phyloP scores from a whole-genome alignment of 2,113 vertebrate species.

The Thalassoma bifasciatum region DNA sequence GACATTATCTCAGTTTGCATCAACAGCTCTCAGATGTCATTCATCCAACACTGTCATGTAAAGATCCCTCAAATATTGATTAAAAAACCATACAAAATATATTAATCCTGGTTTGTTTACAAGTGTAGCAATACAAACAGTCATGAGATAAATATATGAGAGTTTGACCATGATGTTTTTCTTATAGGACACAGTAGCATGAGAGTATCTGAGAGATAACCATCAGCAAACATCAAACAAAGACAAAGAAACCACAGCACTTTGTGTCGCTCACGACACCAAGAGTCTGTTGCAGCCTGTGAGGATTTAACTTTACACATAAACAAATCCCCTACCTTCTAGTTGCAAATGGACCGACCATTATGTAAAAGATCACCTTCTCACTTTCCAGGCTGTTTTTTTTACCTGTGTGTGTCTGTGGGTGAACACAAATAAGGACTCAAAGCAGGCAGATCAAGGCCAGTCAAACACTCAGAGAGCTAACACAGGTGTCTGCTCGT shows the following conservation, averaged over 20 bases:
- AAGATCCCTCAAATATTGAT: too few relatives aligned
- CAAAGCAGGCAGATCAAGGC: slow-evolving; percentile 62
- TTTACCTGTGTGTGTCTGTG: slow-evolving; percentile 13
- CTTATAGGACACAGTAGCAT: not conserved
- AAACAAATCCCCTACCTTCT: slow-evolving; percentile 67
- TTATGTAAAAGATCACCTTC: slow-evolving; percentile 67
- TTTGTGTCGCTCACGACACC: not conserved
- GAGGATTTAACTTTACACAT: slow-evolving; percentile 38
- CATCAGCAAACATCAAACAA: slow-evolving; percentile 28
- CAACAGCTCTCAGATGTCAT: too few relatives aligned
- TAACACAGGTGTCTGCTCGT: slow-evolving; percentile 62
- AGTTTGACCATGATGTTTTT: not conserved
- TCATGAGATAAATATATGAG: not conserved
- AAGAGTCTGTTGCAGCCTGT: slow-evolving; percentile 20
- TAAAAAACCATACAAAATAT: too few relatives aligned
- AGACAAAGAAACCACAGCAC: slow-evolving; percentile 26
- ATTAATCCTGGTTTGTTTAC: too few relatives aligned
- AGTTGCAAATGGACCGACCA: slow-evolving; percentile 67
- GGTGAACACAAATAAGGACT: slow-evolving; percentile 57
- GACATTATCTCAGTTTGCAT: too few relatives aligned
- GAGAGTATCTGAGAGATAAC: slow-evolving; percentile 4
- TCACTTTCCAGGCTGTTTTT: slow-evolving; percentile 35
- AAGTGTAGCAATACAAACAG: too few relatives aligned
- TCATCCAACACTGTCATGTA: too few relatives aligned
- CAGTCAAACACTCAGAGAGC: slow-evolving; percentile 9